These are phyloP conservation scores for Hyppa rectilinea DNA, from an alignment of 2,888 invertebrate genomes.

Conservation along the genomic window DNA sequence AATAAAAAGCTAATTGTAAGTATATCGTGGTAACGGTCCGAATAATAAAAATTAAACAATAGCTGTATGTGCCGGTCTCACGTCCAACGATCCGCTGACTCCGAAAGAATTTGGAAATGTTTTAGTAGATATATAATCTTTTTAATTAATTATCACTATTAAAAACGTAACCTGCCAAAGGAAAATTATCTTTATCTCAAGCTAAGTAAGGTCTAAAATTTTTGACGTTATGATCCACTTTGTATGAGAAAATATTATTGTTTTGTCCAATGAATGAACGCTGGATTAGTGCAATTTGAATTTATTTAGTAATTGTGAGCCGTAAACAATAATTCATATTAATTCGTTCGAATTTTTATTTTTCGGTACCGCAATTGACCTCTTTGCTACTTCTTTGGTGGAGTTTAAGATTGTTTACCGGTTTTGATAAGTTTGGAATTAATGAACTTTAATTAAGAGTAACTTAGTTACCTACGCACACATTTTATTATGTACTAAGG, in stretches of 20 bases:
- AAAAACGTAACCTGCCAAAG: slow-evolving; percentile 59
- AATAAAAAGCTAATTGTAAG: slow-evolving; percentile 71
- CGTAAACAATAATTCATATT: slow-evolving; percentile 85
- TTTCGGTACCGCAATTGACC: slow-evolving; percentile 76
- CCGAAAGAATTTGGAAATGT: slow-evolving; percentile 86
- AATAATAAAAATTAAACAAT: slow-evolving; percentile 78
- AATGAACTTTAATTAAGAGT: slow-evolving; percentile 62
- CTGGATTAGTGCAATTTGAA: slow-evolving; percentile 87
- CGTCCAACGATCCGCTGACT: slow-evolving; percentile 83
- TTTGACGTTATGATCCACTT: slow-evolving; percentile 65
- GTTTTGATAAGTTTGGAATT: slow-evolving; percentile 60
- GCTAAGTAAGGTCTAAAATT: slow-evolving; percentile 68
- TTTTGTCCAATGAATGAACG: slow-evolving; percentile 86
- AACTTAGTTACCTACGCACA: slow-evolving; percentile 26
- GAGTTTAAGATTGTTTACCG: slow-evolving; percentile 63
- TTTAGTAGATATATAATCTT: slow-evolving; percentile 83
- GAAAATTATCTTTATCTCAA: slow-evolving; percentile 69
- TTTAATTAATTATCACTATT: slow-evolving; percentile 88
- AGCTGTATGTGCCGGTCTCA: slow-evolving; percentile 76
- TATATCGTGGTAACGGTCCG: slow-evolving; percentile 71
- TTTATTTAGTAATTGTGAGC: slow-evolving; percentile 84
- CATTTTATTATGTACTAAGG: slow-evolving; percentile 13
- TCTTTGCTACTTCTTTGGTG: slow-evolving; percentile 61
- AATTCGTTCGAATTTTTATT: slow-evolving; percentile 79
- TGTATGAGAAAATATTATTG: slow-evolving; percentile 86